Conservation (phyloP, 2,888 invertebrate species). For the Hyposoter dolosus region DNA sequence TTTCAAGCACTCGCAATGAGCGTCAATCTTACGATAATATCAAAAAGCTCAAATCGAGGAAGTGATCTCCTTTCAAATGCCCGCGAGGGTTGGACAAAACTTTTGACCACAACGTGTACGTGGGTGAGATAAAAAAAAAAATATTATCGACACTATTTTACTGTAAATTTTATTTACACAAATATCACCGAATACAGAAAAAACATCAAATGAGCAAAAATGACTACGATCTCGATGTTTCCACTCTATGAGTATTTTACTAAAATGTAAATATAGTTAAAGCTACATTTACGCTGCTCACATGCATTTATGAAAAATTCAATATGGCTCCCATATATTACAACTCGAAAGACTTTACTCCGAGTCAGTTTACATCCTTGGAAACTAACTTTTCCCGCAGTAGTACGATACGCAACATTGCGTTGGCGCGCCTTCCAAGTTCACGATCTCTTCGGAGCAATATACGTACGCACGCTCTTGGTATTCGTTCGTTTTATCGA, state of each 20-base stretch:
- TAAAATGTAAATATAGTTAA: neutral
- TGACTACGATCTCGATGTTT: conserved; percentile 24
- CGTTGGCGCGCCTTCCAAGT: conserved; percentile 32
- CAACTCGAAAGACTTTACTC: neutral
- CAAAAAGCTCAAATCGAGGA: conserved; percentile 23
- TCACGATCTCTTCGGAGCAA: conserved; percentile 41
- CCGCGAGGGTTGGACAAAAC: neutral
- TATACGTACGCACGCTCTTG: neutral
- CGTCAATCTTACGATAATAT: conserved; percentile 22
- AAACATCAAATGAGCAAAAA: neutral
- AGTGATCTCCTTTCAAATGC: conserved; percentile 28
- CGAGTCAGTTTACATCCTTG: conserved; percentile 24
- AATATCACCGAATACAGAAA: conserved; percentile 4
- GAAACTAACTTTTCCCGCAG: conserved; percentile 29
- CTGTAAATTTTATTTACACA: neutral
- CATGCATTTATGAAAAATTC: conserved; percentile 1
- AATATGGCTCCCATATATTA: conserved; percentile 39
- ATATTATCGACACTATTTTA: conserved; percentile 12
- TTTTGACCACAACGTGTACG: conserved; percentile 1
- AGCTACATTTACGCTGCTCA: neutral
- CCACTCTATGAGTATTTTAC: neutral
- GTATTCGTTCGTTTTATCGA: conserved; percentile 42
- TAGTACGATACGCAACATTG: conserved; percentile 50
- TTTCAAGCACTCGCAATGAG: conserved; percentile 11
- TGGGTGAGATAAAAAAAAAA: conserved; percentile 26